phyloP scores from a whole-genome alignment of 2,888 invertebrate genomes.

The Eupelmus urozonus region DNA sequence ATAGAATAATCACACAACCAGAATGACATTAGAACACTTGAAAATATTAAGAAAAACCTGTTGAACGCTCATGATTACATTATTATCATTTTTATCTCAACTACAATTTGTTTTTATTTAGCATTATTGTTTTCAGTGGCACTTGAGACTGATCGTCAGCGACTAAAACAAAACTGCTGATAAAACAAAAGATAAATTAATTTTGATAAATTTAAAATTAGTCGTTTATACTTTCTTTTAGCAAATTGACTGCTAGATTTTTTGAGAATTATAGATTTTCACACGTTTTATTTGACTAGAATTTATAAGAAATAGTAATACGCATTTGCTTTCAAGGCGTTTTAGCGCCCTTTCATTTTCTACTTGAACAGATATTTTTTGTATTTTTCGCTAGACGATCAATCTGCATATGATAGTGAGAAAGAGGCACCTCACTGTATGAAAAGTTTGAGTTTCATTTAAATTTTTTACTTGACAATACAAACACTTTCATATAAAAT shows the following conservation, averaged over 20 bases:
- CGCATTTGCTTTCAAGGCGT: not conserved
- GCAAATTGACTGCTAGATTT: slow-evolving; percentile 4
- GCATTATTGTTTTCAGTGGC: slow-evolving; percentile 42
- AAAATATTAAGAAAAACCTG: slow-evolving; percentile 15
- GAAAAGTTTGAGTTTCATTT: not conserved
- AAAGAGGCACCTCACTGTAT: slow-evolving; percentile 30
- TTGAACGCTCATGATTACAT: slow-evolving; percentile 11
- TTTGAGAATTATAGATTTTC: slow-evolving; percentile 11
- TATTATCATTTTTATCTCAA: slow-evolving; percentile 7
- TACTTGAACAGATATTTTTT: not conserved
- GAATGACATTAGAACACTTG: slow-evolving; percentile 25
- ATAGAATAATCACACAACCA: slow-evolving; percentile 31
- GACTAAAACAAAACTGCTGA: not conserved
- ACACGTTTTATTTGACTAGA: slow-evolving; percentile 20
- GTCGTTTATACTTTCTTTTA: slow-evolving; percentile 33
- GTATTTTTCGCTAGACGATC: slow-evolving; percentile 23
- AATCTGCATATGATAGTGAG: slow-evolving; percentile 8
- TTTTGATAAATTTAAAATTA: not conserved
- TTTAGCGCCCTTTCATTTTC: not conserved
- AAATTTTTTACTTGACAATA: slow-evolving; percentile 11
- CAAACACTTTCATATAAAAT: slow-evolving; percentile 38
- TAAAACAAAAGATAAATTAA: not conserved
- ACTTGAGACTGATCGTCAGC: slow-evolving; percentile 43
- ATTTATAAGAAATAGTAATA: slow-evolving; percentile 17
- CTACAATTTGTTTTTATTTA: slow-evolving; percentile 14